phyloP scores from a whole-genome alignment of 2,113 vertebrate genomes.

The Sylvietta virens region DNA sequence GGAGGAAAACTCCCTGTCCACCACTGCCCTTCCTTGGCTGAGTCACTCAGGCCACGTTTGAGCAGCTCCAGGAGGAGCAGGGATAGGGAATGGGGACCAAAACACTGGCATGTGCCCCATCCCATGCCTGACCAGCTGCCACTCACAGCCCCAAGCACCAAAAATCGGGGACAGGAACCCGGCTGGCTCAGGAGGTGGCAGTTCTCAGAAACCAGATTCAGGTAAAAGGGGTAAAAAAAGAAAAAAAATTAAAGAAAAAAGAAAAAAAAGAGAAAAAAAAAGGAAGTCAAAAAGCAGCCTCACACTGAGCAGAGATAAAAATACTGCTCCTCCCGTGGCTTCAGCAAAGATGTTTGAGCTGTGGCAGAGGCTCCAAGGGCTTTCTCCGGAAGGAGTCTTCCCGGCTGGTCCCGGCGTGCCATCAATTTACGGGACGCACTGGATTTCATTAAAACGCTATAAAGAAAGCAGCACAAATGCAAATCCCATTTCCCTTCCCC shows the following conservation, averaged over 20 bases:
- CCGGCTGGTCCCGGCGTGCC: not conserved
- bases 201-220: slow-evolving; percentile 41
- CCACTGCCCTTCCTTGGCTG: not conserved
- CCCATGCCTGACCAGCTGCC: not conserved
- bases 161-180: not conserved
- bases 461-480: slow-evolving; percentile 6
- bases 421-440: not conserved
- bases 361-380: not conserved
- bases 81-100: not conserved
- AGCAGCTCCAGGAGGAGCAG: not conserved
- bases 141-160: not conserved
- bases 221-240: slow-evolving; percentile 9
- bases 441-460: slow-evolving; percentile 37
- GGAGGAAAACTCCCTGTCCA: not conserved
- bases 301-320: slow-evolving; percentile 39
- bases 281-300: slow-evolving; percentile 33
- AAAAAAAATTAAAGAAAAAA: not conserved
- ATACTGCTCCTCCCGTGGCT: not conserved
- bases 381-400: not conserved
- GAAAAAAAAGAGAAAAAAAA: not conserved
- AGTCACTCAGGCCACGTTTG: rapidly evolving
- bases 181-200: not conserved
- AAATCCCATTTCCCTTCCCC: slow-evolving; percentile 47
- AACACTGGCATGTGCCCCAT: rapidly evolving
- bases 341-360: not conserved